Evolutionary conservation across 2,888 invertebrate species (phyloP), one percentile per base, ranked within the genome.

Genomic region (Octodonta nipae): DNA sequence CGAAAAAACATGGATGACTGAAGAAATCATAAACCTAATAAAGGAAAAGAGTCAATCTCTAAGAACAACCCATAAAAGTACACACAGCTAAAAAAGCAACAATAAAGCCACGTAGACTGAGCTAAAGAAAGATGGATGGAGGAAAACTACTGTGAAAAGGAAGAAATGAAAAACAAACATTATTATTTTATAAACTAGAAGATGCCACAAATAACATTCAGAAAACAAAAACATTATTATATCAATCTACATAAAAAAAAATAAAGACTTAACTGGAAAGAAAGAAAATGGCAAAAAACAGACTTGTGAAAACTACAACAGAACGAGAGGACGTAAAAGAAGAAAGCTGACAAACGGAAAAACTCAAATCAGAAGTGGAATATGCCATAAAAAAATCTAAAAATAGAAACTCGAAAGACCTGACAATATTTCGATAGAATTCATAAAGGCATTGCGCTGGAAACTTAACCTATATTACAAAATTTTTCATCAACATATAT

Each of bases 381-480:
- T 17, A 17, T 17, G 17, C 17, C 17, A 17, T 17, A 6, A 17
- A 17, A 17, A 17, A 6, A 6, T 17, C 17, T 5, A 17, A 17
- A 17, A 17, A 17, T 7, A 17, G 17, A 17, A 17, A 17, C 5
- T 17, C 5, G 17, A 5, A 17, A 7, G 17, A 17, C 17, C 17
- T 17, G 17, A 17, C 26, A 26, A 26, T n/a, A n/a, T 20, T 20
- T n/a, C n/a, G n/a, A 20, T 26, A 26, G 26, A 26, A 11, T 5
- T 26, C 26, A 6, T 26, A 10, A 26, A 26, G 26, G 12, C n/a
- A 5, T 26, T 26, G 26, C 26, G 26, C 5, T 6, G 12, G 26
- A 26, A 26, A 26, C n/a, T 5, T 26, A n/a, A 26, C 12, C 26
- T 10, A 26, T 26, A n/a, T 26, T 26, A 26, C 26, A 26, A 26